Percentiles rank a stretch among this genome's conserved stretches.
Conservation (phyloP, 23 tunicate genomes). For the Aplidium turbinatum region DNA sequence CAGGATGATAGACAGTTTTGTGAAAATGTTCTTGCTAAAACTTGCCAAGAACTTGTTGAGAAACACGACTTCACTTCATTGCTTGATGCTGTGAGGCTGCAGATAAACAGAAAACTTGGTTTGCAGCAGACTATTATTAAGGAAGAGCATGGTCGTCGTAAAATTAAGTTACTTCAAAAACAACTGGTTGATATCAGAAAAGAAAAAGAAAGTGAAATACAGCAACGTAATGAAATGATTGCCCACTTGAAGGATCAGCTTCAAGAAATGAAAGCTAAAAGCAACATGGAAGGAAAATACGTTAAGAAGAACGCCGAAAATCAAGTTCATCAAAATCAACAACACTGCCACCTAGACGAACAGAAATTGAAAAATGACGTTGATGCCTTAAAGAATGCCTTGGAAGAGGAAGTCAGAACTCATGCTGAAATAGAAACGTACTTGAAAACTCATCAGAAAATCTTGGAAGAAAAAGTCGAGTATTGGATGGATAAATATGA, state of each 20-base stretch:
- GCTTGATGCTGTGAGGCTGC: slow-evolving; percentile 46
- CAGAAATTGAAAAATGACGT: slow-evolving; percentile 53
- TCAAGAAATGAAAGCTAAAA: slow-evolving; percentile 95
- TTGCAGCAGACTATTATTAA: slow-evolving; percentile 78
- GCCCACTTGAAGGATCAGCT: slow-evolving; percentile 98
- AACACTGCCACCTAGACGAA: slow-evolving; percentile 56
- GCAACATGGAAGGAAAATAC: slow-evolving; percentile 96
- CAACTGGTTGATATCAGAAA: slow-evolving; percentile 71
- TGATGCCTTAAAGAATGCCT: slow-evolving; percentile 33
- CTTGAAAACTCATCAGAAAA: slow-evolving; percentile 82
- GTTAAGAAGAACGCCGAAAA: slow-evolving; percentile 97
- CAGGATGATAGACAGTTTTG: slow-evolving; percentile 87
- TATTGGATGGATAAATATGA: slow-evolving; percentile 98
- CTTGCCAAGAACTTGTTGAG: slow-evolving; percentile 40
- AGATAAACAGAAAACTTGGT: slow-evolving; percentile 58
- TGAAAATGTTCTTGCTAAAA: slow-evolving; percentile 61
- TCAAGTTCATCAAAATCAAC: slow-evolving; percentile 85
- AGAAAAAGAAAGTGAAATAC: slow-evolving; percentile 89
- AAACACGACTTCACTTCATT: slow-evolving; percentile 37
- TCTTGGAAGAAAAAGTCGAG: slow-evolving; percentile 96
- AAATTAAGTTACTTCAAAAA: slow-evolving; percentile 78
- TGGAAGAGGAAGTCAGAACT: slow-evolving; percentile 79
- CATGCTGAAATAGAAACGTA: slow-evolving; percentile 82
- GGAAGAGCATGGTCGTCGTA: slow-evolving; percentile 84
- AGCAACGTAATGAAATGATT: slow-evolving; percentile 97